Evolutionary conservation across 2,888 invertebrate species (phyloP), one percentile per base, ranked within the genome.

Genomic region (Scaptomyza reducta): DNA sequence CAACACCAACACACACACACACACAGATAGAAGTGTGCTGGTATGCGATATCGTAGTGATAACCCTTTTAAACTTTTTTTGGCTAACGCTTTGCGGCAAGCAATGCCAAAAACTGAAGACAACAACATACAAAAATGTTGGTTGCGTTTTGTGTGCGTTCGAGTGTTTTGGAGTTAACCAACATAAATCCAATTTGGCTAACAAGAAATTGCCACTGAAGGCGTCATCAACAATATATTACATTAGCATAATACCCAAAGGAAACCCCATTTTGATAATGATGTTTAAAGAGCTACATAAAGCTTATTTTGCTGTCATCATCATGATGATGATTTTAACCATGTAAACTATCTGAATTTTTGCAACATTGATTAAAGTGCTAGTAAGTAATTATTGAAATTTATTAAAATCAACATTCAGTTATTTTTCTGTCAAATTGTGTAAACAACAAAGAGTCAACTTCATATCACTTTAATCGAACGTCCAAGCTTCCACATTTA

Each of bases 61-160:
- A 83, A 83, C 88, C 82, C 88, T 85, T 83, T 81, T 84, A 55
- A 69, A 72, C 65, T 73, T 87, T 73, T 87, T 69, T 41, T 65
- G 58, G 64, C 54, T 72, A 61, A 41, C 46, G 55, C 46, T 58
- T 55, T 57, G 60, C 25, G 55, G 49, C 47, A 18, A 51, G 60
- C 56, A 40, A 40, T 40, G 65, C 50, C 46, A 56, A 70, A 72
- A 72, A 51, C 63, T 69, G 41, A 62, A 67, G 65, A 40, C 38
- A 38, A 16, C 14, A 29, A 22, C 5, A 22, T 18, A 41, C 11
- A 31, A 14, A 46, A 14, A 49, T 57, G 47, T 22, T 31, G 35
- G 6, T 50, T 46, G 47, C 11, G 40, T 59, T 40, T 47, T 47
- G 41, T 22, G 59, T 45, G 9, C 14, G 14, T 38, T 38, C 13